Base-by-base conservation (phyloP, 1,140 invertebrate genomes). In the Macrosteles quadrilineatus region DNA sequence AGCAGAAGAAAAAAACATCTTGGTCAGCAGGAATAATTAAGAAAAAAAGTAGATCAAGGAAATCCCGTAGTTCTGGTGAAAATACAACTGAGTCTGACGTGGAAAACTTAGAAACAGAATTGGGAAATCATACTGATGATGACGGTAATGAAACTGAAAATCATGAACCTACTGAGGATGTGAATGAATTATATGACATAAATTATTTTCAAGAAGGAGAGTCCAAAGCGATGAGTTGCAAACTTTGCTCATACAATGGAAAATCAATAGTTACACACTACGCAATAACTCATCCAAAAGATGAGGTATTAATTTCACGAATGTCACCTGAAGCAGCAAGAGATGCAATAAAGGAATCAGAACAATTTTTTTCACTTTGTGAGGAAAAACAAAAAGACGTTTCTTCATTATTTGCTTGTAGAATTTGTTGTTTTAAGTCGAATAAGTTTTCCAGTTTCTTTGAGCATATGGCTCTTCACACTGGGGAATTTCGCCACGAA, bases 161-260 rank as follows among this genome's bases (percentile, higher is more conserved):
- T 43, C 9, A 43, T 9, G 36, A 43, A 11, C 17, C 17, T 11
- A 11, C 36, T 17, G 17, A 43, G 9, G 36, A 43, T 40, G 6
- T 17, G 4, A 21, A 19, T 50, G 47, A 50, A 50, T 3, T n/a
- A 11, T n/a, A 4, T 50, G 47, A 50, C 21, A 50, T 19, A 50
- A 50, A 50, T 59, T 59, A 59, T 30, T 59, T 27, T 23, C 55
- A 59, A 59, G 55, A 59, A 27, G 55, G 55, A 29, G 55, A 59
- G 2, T 59, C 27, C n/a, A 59, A 30, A 30, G 2, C 55, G 14
- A 59, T n/a, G 2, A 59, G 23, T 6, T 59, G 55, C 27, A 59
- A 59, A 59, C 55, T 59, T 14, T 59, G 55, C 27, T 29, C 55
- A 27, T 59, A 21, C n/a, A 4, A 2, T 21, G 55, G 55, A 3